Base-by-base conservation (phyloP, 1,140 invertebrate species). In the Cheumatopsyche charites region DNA sequence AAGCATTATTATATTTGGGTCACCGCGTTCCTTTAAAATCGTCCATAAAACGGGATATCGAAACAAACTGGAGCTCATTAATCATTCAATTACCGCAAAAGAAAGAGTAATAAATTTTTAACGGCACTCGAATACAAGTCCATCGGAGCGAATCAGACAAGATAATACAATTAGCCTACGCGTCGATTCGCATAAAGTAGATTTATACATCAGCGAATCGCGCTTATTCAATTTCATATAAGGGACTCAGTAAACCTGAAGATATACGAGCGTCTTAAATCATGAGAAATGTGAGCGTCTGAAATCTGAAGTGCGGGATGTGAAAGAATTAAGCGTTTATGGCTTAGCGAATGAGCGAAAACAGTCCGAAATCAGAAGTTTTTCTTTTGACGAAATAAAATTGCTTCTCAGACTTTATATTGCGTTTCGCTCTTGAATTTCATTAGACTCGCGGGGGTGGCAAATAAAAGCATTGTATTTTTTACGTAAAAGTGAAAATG, bases 401-500 rank as follows among this genome's bases (percentile, higher is more conserved):
- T 4, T 4, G 29, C 29, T 36, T 9, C 9, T 36, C 29, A 36
- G 29, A 36, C 29, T 36, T 36, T 52, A 52, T 15, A 52, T 52
- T 17, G 15, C 19, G 19, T 52, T 52, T 17, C 15, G 19, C 19
- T 52, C 15, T 9, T 13, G 47, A 52, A 52, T 52, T 15, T 17
- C 9, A 52, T 17, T 52, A 52, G 12, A 7, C 19, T 19, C 47
- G 6, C 47, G 47, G 19, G 47, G 47, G 0, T n/a, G 9, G n/a
- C 47, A 19, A 52, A 52, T 52, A 52, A 52, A 52, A 7, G 47
- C 47, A 52, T 52, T 52, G 47, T 52, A 52, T 52, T 52, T 52
- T 52, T 52, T 17, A 52, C 47, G 47, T 15, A 13, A 47, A 17
- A 52, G 19, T 17, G 19, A 7, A 9, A 17, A 52, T 15, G 47